Percentiles rank a stretch among this genome's conserved stretches.
These are phyloP conservation scores for Clivina fossor DNA, from an alignment of 2,888 invertebrate genomes.

Conservation along the genomic window DNA sequence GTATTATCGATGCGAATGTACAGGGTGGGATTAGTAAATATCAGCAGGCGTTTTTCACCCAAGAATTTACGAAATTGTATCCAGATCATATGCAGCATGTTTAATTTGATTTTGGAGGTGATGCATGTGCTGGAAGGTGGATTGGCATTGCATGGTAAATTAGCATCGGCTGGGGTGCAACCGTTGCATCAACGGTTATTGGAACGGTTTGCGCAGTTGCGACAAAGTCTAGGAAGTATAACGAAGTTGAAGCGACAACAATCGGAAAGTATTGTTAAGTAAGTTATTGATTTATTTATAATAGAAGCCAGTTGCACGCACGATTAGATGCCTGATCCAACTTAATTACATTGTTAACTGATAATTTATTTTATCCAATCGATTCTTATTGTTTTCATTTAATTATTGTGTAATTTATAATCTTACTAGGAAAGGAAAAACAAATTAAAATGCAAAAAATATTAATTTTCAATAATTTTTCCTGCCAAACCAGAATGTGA, in stretches of 20 bases:
- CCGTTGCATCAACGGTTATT: conserved; percentile 87
- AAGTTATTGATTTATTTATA: conserved; percentile 47
- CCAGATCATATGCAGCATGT: conserved; percentile 62
- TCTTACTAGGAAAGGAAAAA: too few relatives aligned
- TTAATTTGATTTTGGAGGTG: conserved; percentile 71
- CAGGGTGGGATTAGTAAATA: conserved; percentile 95
- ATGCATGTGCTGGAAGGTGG: conserved; percentile 82
- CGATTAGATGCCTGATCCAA: too few relatives aligned
- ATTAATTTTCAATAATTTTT: too few relatives aligned
- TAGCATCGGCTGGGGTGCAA: conserved; percentile 86
- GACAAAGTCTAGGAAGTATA: conserved; percentile 72
- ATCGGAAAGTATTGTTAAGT: conserved; percentile 81
- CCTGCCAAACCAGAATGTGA: too few relatives aligned
- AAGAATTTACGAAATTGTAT: conserved; percentile 69
- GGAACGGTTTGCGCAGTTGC: conserved; percentile 82
- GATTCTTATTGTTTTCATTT: too few relatives aligned
- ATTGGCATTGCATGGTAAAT: conserved; percentile 77
- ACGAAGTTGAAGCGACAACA: conserved; percentile 66
- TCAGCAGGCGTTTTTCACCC: conserved; percentile 89
- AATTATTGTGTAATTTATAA: too few relatives aligned
- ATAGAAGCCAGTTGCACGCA: too few relatives aligned
- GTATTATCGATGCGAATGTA: conserved; percentile 94
- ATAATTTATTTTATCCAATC: too few relatives aligned
- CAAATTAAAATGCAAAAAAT: too few relatives aligned
- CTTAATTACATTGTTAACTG: too few relatives aligned